phyloP scores from a whole-genome alignment of 2,113 vertebrate species.

The Pachycephala philippinensis region DNA sequence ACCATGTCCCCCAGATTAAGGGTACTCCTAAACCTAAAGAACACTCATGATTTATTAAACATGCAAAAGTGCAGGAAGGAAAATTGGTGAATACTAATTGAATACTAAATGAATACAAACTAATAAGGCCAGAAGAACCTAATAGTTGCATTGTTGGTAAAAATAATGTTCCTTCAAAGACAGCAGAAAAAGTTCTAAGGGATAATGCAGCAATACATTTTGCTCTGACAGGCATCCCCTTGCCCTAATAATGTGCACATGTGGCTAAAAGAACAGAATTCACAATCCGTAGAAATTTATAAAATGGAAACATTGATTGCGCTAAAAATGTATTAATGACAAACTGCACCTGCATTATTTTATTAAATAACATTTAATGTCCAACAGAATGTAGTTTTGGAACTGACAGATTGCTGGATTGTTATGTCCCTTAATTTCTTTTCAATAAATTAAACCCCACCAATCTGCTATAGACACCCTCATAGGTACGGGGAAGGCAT shows the following conservation, averaged over 20 bases:
- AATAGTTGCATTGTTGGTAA: not conserved
- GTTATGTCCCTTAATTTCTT: slow-evolving; percentile 8
- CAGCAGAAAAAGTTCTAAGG: not conserved
- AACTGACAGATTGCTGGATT: not conserved
- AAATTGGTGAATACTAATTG: not conserved
- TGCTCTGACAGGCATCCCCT: not conserved
- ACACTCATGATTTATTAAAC: not conserved
- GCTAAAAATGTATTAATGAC: not conserved
- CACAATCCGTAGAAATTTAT: not conserved
- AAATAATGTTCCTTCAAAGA: not conserved
- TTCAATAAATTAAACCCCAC: slow-evolving; percentile 3
- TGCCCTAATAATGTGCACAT: not conserved
- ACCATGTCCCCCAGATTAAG: not conserved
- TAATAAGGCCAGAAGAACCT: not conserved
- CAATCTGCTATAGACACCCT: not conserved
- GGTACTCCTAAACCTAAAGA: not conserved
- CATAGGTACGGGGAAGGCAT: not conserved
- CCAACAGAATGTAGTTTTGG: not conserved
- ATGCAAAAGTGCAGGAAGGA: not conserved
- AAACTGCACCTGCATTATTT: not conserved
- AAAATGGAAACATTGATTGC: not conserved
- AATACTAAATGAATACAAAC: too few relatives aligned
- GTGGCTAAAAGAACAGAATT: not conserved
- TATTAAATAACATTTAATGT: not conserved
- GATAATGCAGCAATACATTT: not conserved